phyloP scores from a whole-genome alignment of 2,888 invertebrate species.

The Hydropsyche betteni region DNA sequence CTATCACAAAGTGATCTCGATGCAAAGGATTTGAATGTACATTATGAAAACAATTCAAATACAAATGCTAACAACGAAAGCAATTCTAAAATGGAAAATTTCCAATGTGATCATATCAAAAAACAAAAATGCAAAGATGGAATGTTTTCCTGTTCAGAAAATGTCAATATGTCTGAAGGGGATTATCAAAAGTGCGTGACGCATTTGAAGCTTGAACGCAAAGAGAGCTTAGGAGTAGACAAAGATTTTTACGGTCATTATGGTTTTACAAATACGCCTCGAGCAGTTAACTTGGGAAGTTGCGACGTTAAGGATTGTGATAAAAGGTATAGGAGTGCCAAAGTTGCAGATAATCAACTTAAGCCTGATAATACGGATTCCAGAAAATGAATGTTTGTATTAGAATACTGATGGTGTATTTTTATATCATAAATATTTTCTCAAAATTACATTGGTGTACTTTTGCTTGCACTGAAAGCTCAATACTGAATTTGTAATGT shows the following conservation, averaged over 20 bases:
- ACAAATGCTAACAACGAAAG: background rate
- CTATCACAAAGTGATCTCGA: background rate
- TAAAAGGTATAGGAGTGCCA: conserved; percentile 35
- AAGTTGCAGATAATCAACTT: conserved; percentile 1
- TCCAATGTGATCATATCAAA: conserved; percentile 20
- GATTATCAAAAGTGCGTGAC: background rate
- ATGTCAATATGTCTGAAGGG: background rate
- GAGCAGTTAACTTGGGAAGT: conserved; percentile 30
- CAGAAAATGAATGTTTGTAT: background rate
- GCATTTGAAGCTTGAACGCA: conserved; percentile 26
- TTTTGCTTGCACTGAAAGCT: too few species aligned
- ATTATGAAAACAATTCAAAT: background rate
- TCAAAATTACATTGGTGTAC: too few species aligned
- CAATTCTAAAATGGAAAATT: conserved; percentile 5
- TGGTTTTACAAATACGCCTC: conserved; percentile 33
- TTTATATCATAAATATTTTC: too few species aligned
- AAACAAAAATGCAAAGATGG: background rate
- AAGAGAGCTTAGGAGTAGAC: conserved; percentile 44
- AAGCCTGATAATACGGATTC: conserved; percentile 9
- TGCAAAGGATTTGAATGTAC: background rate
- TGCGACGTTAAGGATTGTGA: conserved; percentile 41
- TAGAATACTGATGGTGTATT: too few species aligned
- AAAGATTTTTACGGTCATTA: conserved; percentile 48
- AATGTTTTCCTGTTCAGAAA: background rate
- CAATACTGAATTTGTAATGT: too few species aligned